Evolutionary conservation across 2,797 vertebrate species (phyloP), one percentile per base, ranked within the genome.

Genomic region (Malacoraja senta): DNA sequence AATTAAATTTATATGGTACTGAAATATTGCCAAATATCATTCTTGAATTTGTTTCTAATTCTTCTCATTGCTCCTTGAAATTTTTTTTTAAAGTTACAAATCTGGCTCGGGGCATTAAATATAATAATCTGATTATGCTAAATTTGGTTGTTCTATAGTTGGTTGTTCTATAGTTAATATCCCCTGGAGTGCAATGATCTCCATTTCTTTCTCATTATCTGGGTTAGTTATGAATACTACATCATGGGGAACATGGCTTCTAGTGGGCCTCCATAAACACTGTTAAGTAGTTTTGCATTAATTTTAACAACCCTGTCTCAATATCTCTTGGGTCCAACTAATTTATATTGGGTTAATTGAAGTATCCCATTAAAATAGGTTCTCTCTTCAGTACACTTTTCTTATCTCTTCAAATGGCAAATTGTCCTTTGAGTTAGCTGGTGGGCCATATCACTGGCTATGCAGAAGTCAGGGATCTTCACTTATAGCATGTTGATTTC

Each of bases 301-400:
- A 88, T 68, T 35, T 88, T 88, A 88, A 63, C 63, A 88, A 88
- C 83, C 68, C 61, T 68, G n/a, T 32, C 17, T 88, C 63, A 35
- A 88, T 65, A 32, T 32, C 84, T 35, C 84, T 68, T 86, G 83
- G 61, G 83, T 63, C 61, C 61, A 63, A 15, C 58, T 63, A 8
- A 86, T 86, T 86, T 86, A 32, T 32, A 32, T 63, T 88, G 63
- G 84, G 29, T 88, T 88, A 88, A 88, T 68, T 88, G 84, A 68
- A 88, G 63, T 88, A 17, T 88, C n/a, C 61, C 63, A 68, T 88
- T 35, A 35, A 88, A 88, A 88, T 88, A 68, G 35, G 17, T 32
- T 88, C 21, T 68, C 63, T 4, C 0, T 88, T 88, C 63, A 32
- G 35, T 63, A 35, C 17, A 88, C 8, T 0, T 63, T 88, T 88